Percentiles rank a stretch among this genome's conserved stretches.
These are phyloP conservation scores for Halichoerus grypus DNA, from an alignment of 2,113 vertebrate species.

Conservation along the genomic window DNA sequence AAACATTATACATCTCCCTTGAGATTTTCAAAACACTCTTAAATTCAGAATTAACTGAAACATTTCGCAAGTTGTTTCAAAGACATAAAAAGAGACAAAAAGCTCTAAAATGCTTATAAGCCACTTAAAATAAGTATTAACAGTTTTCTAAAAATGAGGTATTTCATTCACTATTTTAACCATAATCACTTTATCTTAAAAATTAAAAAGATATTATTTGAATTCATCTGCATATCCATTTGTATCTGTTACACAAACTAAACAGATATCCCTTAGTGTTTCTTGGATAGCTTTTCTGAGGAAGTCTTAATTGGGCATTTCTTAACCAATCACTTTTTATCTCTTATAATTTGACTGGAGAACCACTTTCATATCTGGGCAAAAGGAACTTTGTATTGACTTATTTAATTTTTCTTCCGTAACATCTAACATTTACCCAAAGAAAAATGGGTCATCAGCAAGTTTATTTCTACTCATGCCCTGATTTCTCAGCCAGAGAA, in stretches of 20 bases:
- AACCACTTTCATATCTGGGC: background rate
- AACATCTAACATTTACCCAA: slow-evolving; percentile 33
- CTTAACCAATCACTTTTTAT: background rate
- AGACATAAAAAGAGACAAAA: background rate
- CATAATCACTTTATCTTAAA: background rate
- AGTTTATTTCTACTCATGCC: slow-evolving; percentile 35
- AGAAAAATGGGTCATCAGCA: slow-evolving; percentile 64
- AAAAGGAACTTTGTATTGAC: background rate
- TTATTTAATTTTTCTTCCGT: slow-evolving; percentile 6
- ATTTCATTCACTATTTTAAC: background rate
- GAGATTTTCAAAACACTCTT: slow-evolving; percentile 51
- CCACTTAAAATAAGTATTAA: background rate
- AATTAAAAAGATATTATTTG: slow-evolving; percentile 40
- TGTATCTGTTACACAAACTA: background rate
- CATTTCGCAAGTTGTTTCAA: background rate
- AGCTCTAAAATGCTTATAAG: background rate
- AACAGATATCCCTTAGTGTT: background rate
- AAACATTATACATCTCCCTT: background rate
- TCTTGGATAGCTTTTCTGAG: background rate
- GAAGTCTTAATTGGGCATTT: background rate
- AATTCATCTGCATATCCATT: background rate
- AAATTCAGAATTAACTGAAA: slow-evolving; percentile 55
- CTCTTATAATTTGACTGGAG: background rate
- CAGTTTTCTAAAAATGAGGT: background rate
- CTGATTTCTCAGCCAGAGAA: slow-evolving; percentile 42